A percentile compares a stretch with the other conserved stretches of the same genome.
These are phyloP conservation scores for Hetaerina titia DNA, from an alignment of 2,888 invertebrate species.

Conservation along the genomic window DNA sequence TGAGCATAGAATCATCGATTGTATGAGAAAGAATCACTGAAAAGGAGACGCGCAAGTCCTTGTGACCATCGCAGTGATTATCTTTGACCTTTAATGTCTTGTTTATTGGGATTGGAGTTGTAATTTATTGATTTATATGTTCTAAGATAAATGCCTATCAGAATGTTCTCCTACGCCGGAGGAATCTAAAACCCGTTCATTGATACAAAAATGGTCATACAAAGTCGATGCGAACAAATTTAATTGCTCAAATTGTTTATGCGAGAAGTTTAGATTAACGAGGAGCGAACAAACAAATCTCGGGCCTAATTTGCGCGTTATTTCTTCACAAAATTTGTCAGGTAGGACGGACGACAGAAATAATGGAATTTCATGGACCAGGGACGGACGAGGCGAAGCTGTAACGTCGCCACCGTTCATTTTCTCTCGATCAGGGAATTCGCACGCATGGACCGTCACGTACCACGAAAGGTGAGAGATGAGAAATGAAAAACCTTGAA, in stretches of 20 bases:
- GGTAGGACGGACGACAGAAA: background rate
- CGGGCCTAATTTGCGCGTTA: background rate
- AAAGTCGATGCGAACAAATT: background rate
- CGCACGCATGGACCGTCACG: background rate
- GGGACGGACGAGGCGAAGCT: background rate
- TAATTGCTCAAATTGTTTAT: background rate
- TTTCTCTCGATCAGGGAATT: background rate
- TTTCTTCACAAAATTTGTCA: background rate
- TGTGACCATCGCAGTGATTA: background rate
- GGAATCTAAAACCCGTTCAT: background rate
- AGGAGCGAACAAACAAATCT: background rate
- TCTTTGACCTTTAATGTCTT: too few species aligned
- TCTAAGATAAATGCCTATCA: background rate
- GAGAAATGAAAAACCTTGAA: background rate
- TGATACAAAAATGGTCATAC: background rate
- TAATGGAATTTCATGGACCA: background rate
- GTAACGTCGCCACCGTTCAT: background rate
- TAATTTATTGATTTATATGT: background rate
- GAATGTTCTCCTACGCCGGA: background rate
- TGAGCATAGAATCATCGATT: too few species aligned
- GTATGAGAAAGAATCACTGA: background rate
- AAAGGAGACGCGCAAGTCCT: background rate
- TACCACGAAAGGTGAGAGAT: background rate
- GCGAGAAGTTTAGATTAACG: background rate
- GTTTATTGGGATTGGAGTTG: background rate